Percentiles rank a stretch among this genome's conserved stretches.
These are phyloP conservation scores for Cheiracanthium punctorium DNA, from an alignment of 2,888 invertebrate genomes.

Conservation along the genomic window DNA sequence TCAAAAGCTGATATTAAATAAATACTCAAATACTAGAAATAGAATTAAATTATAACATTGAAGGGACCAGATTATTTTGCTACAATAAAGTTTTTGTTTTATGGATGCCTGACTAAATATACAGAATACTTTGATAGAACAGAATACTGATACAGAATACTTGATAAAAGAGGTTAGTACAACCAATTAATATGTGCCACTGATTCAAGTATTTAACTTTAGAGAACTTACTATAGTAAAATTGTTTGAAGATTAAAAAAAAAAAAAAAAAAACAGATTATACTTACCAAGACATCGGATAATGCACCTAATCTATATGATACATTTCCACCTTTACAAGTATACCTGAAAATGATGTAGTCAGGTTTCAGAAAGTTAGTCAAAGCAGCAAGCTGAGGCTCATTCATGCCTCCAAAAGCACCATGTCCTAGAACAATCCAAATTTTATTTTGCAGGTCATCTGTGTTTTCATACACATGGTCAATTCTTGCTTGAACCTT, in stretches of 20 bases:
- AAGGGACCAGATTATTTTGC: too few relatives aligned
- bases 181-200: too few relatives aligned
- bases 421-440: slow-evolving; percentile 57
- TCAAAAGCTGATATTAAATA: too few relatives aligned
- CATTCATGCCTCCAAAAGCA: slow-evolving; percentile 51
- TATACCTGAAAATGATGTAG: slow-evolving; percentile 40
- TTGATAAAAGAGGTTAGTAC: too few relatives aligned
- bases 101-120: too few relatives aligned
- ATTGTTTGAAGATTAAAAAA: neutral
- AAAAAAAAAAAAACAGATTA: neutral
- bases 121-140: too few relatives aligned
- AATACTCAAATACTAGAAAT: too few relatives aligned
- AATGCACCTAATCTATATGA: slow-evolving; percentile 45
- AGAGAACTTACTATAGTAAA: too few relatives aligned
- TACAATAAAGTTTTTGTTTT: too few relatives aligned
- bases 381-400: slow-evolving; percentile 37
- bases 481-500: slow-evolving; percentile 11
- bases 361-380: slow-evolving; percentile 9
- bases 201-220: too few relatives aligned
- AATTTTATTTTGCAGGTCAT: neutral
- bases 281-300: slow-evolving; percentile 41
- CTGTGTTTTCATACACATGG: neutral
- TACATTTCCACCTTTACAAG: slow-evolving; percentile 52
- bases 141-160: too few relatives aligned
- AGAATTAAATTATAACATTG: too few relatives aligned